Conservation (phyloP, 2,888 invertebrate species). For the Pterostichus madidus region DNA sequence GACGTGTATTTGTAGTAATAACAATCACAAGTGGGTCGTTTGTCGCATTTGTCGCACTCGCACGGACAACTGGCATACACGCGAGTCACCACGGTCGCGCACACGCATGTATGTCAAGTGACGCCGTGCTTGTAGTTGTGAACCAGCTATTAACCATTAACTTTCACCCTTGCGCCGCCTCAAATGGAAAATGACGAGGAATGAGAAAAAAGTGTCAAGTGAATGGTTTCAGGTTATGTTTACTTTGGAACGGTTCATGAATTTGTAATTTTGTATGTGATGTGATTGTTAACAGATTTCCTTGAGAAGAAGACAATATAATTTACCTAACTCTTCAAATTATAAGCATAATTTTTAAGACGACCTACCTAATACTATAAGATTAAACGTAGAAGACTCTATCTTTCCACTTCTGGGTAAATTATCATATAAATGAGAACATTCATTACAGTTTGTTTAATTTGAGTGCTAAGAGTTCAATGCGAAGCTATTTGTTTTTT, state of each 20-base stretch:
- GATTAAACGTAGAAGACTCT: no score
- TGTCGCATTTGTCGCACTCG: conserved; percentile 30
- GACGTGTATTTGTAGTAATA: conserved; percentile 35
- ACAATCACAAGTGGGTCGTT: conserved; percentile 54
- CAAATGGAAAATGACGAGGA: not conserved
- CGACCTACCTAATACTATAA: no score
- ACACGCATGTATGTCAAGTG: conserved; percentile 25
- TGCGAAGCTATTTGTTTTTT: no score
- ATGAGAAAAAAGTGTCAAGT: not conserved
- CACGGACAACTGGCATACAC: not conserved
- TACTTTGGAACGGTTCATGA: not conserved
- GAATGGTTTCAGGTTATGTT: not conserved
- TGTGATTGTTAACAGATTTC: not conserved
- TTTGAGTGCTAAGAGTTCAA: no score
- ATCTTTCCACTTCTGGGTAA: no score
- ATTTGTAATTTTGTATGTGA: conserved; percentile 2
- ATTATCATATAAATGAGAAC: no score
- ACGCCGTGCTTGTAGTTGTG: not conserved
- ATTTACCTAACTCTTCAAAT: no score
- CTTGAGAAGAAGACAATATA: not conserved
- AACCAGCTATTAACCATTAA: not conserved
- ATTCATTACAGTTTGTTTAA: no score
- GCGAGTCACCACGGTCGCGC: not conserved
- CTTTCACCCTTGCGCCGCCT: conserved; percentile 28
- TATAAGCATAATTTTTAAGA: no score